Conservation (phyloP, 30 jellyfish, hydroid and myxozoan genomes). For the Aurelia aurita region DNA sequence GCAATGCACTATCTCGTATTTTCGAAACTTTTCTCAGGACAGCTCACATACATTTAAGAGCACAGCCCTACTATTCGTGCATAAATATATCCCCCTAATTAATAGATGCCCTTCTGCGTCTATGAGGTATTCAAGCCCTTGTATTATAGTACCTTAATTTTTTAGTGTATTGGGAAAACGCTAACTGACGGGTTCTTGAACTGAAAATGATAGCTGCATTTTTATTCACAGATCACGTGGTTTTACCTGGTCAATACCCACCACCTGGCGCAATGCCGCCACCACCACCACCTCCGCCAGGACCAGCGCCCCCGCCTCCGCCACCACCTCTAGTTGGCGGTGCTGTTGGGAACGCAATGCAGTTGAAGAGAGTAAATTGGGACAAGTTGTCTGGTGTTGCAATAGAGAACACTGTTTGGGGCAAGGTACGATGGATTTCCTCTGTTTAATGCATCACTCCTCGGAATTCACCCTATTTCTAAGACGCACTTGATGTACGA, state of each 20-base stretch:
- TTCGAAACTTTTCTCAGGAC: too few relatives aligned
- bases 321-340: conserved; percentile 77
- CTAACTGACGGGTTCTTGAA: too few relatives aligned
- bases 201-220: neutral
- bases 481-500: too few relatives aligned
- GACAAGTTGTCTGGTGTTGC: conserved; percentile 75
- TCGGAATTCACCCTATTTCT: neutral
- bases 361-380: conserved; percentile 88
- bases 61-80: too few relatives aligned
- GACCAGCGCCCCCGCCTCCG: conserved; percentile 83
- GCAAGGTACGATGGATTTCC: conserved; percentile 55
- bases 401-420: conserved; percentile 89
- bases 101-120: too few relatives aligned
- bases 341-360: conserved; percentile 55
- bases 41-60: too few relatives aligned
- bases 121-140: too few relatives aligned
- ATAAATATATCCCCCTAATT: too few relatives aligned
- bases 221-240: conserved; percentile 39
- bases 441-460: neutral
- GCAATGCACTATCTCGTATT: too few relatives aligned
- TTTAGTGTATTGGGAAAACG: too few relatives aligned
- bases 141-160: too few relatives aligned
- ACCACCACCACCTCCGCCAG: conserved; percentile 84
- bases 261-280: conserved; percentile 21
- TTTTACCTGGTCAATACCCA: conserved; percentile 50